These are phyloP conservation scores for Drosophila seguyi DNA, from an alignment of 1,140 invertebrate genomes.

Conservation along the genomic window DNA sequence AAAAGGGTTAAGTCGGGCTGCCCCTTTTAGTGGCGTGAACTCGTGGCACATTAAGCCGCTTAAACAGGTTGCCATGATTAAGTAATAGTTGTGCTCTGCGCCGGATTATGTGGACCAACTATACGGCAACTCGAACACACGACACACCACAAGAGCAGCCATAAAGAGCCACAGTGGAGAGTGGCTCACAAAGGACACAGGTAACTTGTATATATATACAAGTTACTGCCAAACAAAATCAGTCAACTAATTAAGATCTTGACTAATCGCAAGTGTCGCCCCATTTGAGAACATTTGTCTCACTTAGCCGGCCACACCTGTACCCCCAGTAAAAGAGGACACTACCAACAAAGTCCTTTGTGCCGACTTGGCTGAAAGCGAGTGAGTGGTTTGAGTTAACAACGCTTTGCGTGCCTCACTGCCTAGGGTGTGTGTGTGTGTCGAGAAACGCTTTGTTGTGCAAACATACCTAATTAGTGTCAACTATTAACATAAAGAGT, in stretches of 20 bases:
- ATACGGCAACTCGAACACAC: slow-evolving; percentile 12
- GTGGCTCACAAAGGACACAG: neutral
- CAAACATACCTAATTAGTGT: slow-evolving; percentile 82
- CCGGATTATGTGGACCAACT: slow-evolving; percentile 63
- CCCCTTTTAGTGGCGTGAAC: slow-evolving; percentile 27
- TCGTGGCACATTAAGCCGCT: slow-evolving; percentile 72
- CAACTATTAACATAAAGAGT: slow-evolving; percentile 84
- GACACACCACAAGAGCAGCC: slow-evolving; percentile 15
- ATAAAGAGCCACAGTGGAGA: neutral
- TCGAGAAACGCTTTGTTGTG: slow-evolving; percentile 69
- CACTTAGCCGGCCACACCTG: slow-evolving; percentile 40
- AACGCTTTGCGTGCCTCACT: slow-evolving; percentile 6
- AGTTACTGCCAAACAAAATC: no score
- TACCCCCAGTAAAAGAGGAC: slow-evolving; percentile 16
- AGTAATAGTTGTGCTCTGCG: slow-evolving; percentile 74
- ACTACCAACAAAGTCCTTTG: slow-evolving; percentile 71
- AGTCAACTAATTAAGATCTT: slow-evolving; percentile 1
- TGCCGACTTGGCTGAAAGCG: slow-evolving; percentile 49
- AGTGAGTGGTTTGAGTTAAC: slow-evolving; percentile 16
- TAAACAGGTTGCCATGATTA: slow-evolving; percentile 81
- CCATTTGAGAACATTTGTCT: slow-evolving; percentile 5
- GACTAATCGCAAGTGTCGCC: neutral
- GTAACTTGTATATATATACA: no score
- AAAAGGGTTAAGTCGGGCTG: neutral
- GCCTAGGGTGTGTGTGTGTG: slow-evolving; percentile 6